phyloP scores from a whole-genome alignment of 2,888 invertebrate species.

The Pammene aurita region DNA sequence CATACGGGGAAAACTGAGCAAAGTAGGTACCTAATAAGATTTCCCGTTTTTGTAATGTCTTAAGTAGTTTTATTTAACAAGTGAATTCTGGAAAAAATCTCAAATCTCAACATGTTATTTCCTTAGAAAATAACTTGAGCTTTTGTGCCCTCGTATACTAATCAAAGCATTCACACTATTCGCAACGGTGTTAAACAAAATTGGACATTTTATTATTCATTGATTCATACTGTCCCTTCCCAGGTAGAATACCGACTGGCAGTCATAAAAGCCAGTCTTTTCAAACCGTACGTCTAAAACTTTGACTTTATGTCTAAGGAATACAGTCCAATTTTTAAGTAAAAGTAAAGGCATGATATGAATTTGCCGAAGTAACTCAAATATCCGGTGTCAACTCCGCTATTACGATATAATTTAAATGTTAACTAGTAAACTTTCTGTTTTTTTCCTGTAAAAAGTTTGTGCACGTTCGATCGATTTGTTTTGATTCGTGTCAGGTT shows the following conservation, averaged over 20 bases:
- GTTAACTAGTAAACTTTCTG: constrained; percentile 36
- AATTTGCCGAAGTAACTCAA: constrained; percentile 7
- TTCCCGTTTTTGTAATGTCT: too few relatives aligned
- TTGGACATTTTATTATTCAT: constrained; percentile 40
- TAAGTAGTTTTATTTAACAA: too few relatives aligned
- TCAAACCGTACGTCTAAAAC: neutral
- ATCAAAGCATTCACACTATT: constrained; percentile 27
- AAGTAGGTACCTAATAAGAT: too few relatives aligned
- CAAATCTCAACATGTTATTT: too few relatives aligned
- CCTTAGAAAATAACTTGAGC: neutral
- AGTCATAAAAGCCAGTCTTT: neutral
- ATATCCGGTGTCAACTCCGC: constrained; percentile 37
- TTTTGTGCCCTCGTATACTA: neutral
- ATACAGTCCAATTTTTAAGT: neutral
- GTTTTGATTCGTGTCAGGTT: constrained; percentile 13
- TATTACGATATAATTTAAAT: constrained; percentile 40
- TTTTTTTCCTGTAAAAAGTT: constrained; percentile 26
- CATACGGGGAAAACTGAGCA: too few relatives aligned
- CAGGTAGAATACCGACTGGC: constrained; percentile 28
- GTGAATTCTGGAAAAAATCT: too few relatives aligned
- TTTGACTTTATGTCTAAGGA: neutral
- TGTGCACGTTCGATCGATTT: constrained; percentile 25
- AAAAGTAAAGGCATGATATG: neutral
- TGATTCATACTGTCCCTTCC: constrained; percentile 39
- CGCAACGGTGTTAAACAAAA: constrained; percentile 33